These are phyloP conservation scores for Acrobasis consociella DNA, from an alignment of 2,888 invertebrate genomes.

Conservation along the genomic window DNA sequence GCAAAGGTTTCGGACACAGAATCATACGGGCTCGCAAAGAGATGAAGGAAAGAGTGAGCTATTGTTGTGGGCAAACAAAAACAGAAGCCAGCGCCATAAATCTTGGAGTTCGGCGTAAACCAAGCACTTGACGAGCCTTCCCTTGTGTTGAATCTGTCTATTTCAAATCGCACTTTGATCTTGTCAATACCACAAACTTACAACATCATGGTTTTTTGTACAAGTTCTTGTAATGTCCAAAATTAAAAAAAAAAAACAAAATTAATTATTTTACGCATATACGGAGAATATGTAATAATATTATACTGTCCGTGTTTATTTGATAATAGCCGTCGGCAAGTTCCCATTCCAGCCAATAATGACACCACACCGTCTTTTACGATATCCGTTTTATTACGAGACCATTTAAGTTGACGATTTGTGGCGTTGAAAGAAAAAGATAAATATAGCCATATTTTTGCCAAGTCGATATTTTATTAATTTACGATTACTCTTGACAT, in stretches of 20 bases:
- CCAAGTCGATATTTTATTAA: slow-evolving; percentile 28
- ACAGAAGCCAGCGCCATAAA: slow-evolving; percentile 39
- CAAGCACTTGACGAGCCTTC: background rate
- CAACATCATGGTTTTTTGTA: background rate
- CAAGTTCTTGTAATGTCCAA: background rate
- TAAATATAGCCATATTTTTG: slow-evolving; percentile 19
- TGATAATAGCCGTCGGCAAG: slow-evolving; percentile 48
- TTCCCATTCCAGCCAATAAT: slow-evolving; percentile 46
- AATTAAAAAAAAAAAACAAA: no score
- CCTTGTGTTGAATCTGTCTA: background rate
- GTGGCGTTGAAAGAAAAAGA: slow-evolving; percentile 31
- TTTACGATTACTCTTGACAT: slow-evolving; percentile 23
- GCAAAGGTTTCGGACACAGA: no score
- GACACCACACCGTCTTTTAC: slow-evolving; percentile 53
- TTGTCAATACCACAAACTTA: background rate
- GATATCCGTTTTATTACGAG: slow-evolving; percentile 52
- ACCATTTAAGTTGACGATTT: slow-evolving; percentile 44
- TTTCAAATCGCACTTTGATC: slow-evolving; percentile 3
- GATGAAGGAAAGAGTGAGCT: slow-evolving; percentile 21
- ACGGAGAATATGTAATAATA: slow-evolving; percentile 11
- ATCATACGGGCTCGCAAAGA: slow-evolving; percentile 11
- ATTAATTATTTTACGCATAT: background rate
- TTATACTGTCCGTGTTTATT: slow-evolving; percentile 41
- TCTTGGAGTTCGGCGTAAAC: slow-evolving; percentile 30
- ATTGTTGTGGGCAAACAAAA: slow-evolving; percentile 29